A percentile compares a stretch with the other conserved stretches of the same genome.
Evolutionary conservation across 1,140 invertebrate genomes (phyloP).

Genomic region (Platyscapa corneri): DNA sequence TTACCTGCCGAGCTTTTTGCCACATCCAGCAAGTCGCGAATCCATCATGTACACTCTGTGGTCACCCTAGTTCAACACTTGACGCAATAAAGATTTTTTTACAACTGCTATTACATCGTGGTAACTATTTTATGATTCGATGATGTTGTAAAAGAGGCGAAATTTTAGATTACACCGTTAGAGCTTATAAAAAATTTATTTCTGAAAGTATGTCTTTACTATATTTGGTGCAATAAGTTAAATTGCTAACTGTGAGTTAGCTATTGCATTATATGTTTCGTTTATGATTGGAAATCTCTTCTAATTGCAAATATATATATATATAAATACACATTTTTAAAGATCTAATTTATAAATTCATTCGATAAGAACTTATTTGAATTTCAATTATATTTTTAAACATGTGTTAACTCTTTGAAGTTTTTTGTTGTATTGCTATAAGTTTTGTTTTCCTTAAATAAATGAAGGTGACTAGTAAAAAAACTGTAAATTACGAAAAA

Average conservation of each 20-base stretch:
- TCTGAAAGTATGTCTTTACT: background rate
- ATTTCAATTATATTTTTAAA: too few species aligned
- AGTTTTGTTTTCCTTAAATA: too few species aligned
- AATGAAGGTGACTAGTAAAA: too few species aligned
- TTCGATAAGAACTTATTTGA: too few species aligned
- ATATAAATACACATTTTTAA: too few species aligned
- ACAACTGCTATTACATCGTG: constrained; percentile 1
- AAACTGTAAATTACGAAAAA: too few species aligned
- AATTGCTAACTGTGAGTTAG: background rate
- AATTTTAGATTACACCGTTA: background rate
- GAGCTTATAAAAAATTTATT: background rate
- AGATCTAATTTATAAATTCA: too few species aligned
- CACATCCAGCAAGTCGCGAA: constrained; percentile 6
- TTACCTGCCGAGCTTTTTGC: constrained; percentile 44
- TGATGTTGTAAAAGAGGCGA: background rate
- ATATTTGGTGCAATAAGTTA: background rate
- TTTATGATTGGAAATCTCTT: too few species aligned
- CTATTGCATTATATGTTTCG: background rate
- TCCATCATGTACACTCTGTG: constrained; percentile 1
- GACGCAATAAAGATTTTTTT: constrained; percentile 28
- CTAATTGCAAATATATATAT: too few species aligned
- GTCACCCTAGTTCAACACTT: constrained; percentile 5
- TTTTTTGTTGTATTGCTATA: too few species aligned
- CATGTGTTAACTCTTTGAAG: too few species aligned
- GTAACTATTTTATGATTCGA: background rate